A percentile compares a stretch with the other conserved stretches of the same genome.
Conservation (phyloP, 2,888 invertebrate genomes). For the Tipula helvola region DNA sequence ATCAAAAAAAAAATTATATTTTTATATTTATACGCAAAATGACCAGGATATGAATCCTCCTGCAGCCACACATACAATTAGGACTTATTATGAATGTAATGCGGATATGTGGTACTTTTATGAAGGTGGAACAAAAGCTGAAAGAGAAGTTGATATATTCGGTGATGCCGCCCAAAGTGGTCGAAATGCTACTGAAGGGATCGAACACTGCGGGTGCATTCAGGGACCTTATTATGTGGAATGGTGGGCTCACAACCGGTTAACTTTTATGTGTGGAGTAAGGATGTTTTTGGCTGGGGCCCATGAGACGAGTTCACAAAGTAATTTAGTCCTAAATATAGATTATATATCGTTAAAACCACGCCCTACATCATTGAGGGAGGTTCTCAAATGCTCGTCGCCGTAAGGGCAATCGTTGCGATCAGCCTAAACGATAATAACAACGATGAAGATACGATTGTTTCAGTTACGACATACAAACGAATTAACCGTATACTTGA, state of each 20-base stretch:
- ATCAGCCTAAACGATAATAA: slow-evolving; percentile 72
- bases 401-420: slow-evolving; percentile 54
- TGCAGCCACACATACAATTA: slow-evolving; percentile 83
- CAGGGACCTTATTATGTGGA: slow-evolving; percentile 88
- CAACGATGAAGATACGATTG: slow-evolving; percentile 17
- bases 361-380: slow-evolving; percentile 31
- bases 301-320: slow-evolving; percentile 25
- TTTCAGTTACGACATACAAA: slow-evolving; percentile 26
- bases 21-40: slow-evolving; percentile 72
- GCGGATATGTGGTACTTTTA: slow-evolving; percentile 88
- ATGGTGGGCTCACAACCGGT: slow-evolving; percentile 90
- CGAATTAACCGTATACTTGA: slow-evolving; percentile 25
- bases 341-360: slow-evolving; percentile 31
- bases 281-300: slow-evolving; percentile 50
- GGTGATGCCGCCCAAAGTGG: slow-evolving; percentile 92
- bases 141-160: slow-evolving; percentile 97
- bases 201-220: slow-evolving; percentile 79
- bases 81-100: slow-evolving; percentile 84
- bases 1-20: slow-evolving; percentile 79
- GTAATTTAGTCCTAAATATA: slow-evolving; percentile 31
- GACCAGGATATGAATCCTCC: slow-evolving; percentile 56
- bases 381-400: slow-evolving; percentile 14
- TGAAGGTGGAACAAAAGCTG: slow-evolving; percentile 90
- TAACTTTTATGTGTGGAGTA: slow-evolving; percentile 98
- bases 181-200: slow-evolving; percentile 71